Conservation (phyloP, 2,888 invertebrate genomes). For the Druceiella hillmani region DNA sequence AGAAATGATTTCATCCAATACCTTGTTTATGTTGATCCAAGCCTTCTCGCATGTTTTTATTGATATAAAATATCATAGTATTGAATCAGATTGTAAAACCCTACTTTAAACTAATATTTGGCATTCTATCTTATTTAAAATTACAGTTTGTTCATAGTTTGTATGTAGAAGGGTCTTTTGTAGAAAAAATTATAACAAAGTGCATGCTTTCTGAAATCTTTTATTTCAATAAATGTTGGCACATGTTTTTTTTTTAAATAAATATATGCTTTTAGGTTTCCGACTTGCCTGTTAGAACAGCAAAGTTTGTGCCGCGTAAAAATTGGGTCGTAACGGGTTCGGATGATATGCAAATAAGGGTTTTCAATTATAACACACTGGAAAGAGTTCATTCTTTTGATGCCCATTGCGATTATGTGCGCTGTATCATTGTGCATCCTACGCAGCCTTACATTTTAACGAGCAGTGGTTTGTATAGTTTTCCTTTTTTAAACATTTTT, state of each 20-base stretch:
- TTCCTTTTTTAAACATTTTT: conserved; percentile 2
- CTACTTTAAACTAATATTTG: no score
- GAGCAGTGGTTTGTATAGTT: conserved; percentile 74
- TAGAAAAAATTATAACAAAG: not conserved
- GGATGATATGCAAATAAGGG: conserved; percentile 91
- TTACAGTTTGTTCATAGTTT: no score
- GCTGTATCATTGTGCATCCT: conserved; percentile 95
- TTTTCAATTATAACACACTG: conserved; percentile 98
- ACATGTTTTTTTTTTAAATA: conserved; percentile 8
- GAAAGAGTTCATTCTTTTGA: conserved; percentile 95
- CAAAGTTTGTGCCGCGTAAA: conserved; percentile 94
- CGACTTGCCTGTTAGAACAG: conserved; percentile 93
- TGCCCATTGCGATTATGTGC: conserved; percentile 97
- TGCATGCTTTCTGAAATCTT: not conserved
- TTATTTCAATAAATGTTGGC: conserved; percentile 1
- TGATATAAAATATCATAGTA: no score
- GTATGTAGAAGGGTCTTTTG: no score
- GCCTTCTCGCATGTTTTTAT: no score
- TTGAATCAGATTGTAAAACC: no score
- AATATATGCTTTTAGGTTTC: conserved; percentile 68
- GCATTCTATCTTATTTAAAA: no score
- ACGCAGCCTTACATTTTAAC: conserved; percentile 96
- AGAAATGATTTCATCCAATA: no score
- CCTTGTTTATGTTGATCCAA: no score
- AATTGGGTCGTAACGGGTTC: conserved; percentile 99